Evolutionary conservation across 2,888 invertebrate species (phyloP).

Genomic region (Orthosia cruda): DNA sequence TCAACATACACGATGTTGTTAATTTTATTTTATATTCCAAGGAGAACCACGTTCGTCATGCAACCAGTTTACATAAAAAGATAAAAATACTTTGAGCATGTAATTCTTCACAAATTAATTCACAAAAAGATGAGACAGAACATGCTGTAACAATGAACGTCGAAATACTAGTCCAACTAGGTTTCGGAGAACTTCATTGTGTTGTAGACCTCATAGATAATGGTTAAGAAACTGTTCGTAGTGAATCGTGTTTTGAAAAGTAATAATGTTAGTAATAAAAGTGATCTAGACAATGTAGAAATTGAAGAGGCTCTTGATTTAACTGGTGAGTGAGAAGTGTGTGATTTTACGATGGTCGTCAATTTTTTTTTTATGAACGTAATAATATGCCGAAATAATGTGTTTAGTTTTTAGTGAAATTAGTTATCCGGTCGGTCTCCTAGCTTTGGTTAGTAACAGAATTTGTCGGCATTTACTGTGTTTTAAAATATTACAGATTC

Average conservation of each 20-base stretch:
- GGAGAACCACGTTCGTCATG: fast-evolving
- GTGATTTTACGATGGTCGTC: background rate
- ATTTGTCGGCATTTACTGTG: background rate
- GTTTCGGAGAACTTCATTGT: background rate
- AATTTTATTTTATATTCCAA: background rate
- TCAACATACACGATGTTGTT: background rate
- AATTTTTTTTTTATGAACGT: too few relatives aligned
- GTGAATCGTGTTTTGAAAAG: constrained; percentile 12
- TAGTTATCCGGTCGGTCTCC: background rate
- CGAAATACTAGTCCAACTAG: constrained; percentile 7
- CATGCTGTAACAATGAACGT: background rate
- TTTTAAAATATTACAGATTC: too few relatives aligned
- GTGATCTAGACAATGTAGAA: constrained; percentile 30
- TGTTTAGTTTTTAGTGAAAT: background rate
- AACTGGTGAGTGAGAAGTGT: constrained; percentile 28
- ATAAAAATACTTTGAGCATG: too few relatives aligned
- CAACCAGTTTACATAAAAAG: background rate
- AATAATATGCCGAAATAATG: background rate
- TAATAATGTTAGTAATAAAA: background rate
- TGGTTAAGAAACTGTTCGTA: constrained; percentile 37
- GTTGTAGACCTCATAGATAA: background rate
- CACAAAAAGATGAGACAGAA: background rate
- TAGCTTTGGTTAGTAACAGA: background rate
- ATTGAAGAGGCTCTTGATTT: constrained; percentile 52
- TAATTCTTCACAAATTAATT: background rate